Conservation (phyloP, 1,140 invertebrate species). For the Carcinoscorpius rotundicauda region DNA sequence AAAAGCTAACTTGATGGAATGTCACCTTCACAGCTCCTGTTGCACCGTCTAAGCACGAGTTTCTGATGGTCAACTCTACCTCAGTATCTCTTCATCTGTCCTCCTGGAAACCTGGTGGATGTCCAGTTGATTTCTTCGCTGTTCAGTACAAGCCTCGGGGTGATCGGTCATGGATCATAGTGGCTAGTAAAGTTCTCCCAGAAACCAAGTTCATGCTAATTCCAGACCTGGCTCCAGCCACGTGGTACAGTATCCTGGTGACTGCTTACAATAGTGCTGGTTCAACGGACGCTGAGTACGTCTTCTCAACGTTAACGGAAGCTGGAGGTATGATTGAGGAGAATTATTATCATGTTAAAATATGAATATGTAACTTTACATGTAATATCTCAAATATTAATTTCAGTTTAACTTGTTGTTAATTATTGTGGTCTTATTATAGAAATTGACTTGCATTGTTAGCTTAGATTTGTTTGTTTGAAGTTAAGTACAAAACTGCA, state of each 20-base stretch:
- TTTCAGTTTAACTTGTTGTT: no score
- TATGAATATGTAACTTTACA: no score
- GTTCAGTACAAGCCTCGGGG: constrained; percentile 69
- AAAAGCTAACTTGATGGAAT: no score
- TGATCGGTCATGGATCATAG: constrained; percentile 72
- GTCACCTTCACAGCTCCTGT: constrained; percentile 19
- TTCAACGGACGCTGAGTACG: constrained; percentile 68
- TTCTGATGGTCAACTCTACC: constrained; percentile 76
- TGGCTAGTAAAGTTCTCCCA: constrained; percentile 81
- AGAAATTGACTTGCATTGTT: no score
- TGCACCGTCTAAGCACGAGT: constrained; percentile 21
- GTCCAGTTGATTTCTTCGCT: constrained; percentile 89
- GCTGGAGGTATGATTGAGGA: constrained; percentile 37
- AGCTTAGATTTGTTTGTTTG: no score
- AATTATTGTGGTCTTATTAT: no score
- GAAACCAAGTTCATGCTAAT: constrained; percentile 27
- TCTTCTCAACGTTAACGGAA: constrained; percentile 49
- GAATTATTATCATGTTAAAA: no score
- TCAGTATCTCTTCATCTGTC: constrained; percentile 80
- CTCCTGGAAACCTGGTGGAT: constrained; percentile 88
- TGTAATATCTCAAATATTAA: no score
- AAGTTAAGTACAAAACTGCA: no score
- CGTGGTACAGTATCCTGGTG: constrained; percentile 71
- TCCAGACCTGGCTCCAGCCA: constrained; percentile 64
- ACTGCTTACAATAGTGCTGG: constrained; percentile 88